Conservation (phyloP, 2,888 invertebrate species). For the Azorinus chamasolen region DNA sequence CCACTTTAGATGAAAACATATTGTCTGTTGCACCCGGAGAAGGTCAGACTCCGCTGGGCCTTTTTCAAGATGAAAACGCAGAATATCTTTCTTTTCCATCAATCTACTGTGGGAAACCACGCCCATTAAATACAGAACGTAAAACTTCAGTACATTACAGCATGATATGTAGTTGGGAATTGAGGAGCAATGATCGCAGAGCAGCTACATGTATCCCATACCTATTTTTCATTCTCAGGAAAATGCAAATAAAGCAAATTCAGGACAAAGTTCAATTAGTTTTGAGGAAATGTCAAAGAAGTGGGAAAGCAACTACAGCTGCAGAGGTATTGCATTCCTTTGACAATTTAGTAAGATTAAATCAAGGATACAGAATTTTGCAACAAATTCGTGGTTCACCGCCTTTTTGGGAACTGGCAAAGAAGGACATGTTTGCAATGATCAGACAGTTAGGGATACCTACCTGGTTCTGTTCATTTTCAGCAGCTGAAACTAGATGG, state of each 20-base stretch:
- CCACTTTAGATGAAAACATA: constrained; percentile 33
- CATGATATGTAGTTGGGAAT: constrained; percentile 32
- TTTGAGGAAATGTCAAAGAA: constrained; percentile 45
- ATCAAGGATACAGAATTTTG: constrained; percentile 45
- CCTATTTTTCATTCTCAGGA: constrained; percentile 45
- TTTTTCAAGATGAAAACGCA: constrained; percentile 27
- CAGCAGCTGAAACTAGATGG: constrained; percentile 13
- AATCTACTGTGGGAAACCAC: constrained; percentile 38
- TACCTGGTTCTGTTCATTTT: constrained; percentile 29
- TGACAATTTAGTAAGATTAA: constrained; percentile 16
- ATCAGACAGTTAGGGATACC: constrained; percentile 7
- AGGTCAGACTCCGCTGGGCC: constrained; percentile 15
- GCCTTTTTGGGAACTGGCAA: constrained; percentile 54
- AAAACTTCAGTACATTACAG: constrained; percentile 26
- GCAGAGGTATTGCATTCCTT: constrained; percentile 19
- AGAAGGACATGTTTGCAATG: constrained; percentile 36
- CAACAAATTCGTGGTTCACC: constrained; percentile 49
- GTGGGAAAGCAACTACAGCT: constrained; percentile 35
- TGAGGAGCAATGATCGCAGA: constrained; percentile 31
- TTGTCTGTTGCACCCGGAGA: constrained; percentile 34
- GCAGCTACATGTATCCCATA: constrained; percentile 32
- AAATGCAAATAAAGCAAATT: constrained; percentile 31
- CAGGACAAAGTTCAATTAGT: constrained; percentile 21
- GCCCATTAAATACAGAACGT: constrained; percentile 20
- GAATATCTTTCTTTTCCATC: constrained; percentile 39